Conservation (phyloP, 2,888 invertebrate genomes). For the Pasiphila rectangulata region DNA sequence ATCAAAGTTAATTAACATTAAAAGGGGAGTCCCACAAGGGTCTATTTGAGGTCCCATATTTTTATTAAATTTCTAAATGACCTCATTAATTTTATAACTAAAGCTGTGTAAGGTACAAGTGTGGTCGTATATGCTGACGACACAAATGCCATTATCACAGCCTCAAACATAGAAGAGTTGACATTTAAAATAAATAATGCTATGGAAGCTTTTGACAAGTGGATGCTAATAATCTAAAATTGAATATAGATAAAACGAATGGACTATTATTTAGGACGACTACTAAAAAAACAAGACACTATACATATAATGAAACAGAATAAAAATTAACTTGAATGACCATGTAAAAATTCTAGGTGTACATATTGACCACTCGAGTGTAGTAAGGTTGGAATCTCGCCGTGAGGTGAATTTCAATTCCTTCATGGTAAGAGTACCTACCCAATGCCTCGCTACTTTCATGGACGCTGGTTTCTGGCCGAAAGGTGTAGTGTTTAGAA, state of each 20-base stretch:
- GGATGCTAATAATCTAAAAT: background rate
- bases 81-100: conserved; percentile 1
- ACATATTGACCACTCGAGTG: conserved; percentile 8
- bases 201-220: background rate
- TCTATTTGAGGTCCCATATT: background rate
- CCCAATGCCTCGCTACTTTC: too few relatives aligned
- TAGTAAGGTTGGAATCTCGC: too few relatives aligned
- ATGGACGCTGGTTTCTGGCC: too few relatives aligned
- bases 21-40: conserved; percentile 4
- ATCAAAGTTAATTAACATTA: background rate
- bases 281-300: too few relatives aligned
- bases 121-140: too few relatives aligned
- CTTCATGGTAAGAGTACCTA: too few relatives aligned
- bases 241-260: background rate
- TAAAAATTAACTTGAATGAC: too few relatives aligned
- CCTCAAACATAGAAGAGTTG: background rate
- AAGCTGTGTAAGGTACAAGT: background rate
- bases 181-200: background rate
- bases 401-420: too few relatives aligned
- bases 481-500: too few relatives aligned
- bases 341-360: conserved; percentile 3
- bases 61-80: conserved; percentile 1
- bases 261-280: background rate
- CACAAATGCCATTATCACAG: background rate
- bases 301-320: too few relatives aligned